Percentiles rank a stretch among this genome's conserved stretches.
These are phyloP conservation scores for Calosoma granatense DNA, from an alignment of 1,140 invertebrate species.

Conservation along the genomic window DNA sequence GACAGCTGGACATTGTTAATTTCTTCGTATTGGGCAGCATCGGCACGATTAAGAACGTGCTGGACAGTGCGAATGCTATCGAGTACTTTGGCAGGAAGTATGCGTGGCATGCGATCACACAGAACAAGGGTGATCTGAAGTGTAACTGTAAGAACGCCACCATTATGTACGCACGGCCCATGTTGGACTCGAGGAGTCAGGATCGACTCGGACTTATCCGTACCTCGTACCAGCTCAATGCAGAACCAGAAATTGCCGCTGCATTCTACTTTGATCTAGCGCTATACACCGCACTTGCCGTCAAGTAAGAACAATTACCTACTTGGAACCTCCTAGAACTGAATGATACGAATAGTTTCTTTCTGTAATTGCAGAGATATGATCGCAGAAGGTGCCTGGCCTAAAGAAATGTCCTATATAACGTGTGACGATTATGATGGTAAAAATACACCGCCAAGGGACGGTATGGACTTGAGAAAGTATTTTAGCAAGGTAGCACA, in stretches of 20 bases:
- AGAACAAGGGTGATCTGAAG: constrained; percentile 54
- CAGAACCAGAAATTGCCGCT: constrained; percentile 58
- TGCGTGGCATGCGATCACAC: constrained; percentile 54
- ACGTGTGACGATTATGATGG: constrained; percentile 66
- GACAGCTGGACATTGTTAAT: constrained; percentile 77
- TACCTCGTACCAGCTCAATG: constrained; percentile 55
- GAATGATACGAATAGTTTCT: neutral
- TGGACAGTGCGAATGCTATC: constrained; percentile 37
- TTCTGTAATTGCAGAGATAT: constrained; percentile 31
- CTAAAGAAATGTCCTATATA: constrained; percentile 52
- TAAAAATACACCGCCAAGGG: constrained; percentile 48
- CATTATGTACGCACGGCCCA: constrained; percentile 53
- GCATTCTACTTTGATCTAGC: constrained; percentile 82
- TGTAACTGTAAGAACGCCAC: constrained; percentile 59
- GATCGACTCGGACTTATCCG: constrained; percentile 54
- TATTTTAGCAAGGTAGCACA: constrained; percentile 35
- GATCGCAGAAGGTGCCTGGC: constrained; percentile 55
- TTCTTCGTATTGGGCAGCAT: constrained; percentile 71
- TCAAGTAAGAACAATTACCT: constrained; percentile 64
- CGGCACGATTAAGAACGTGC: constrained; percentile 54
- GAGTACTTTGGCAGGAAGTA: constrained; percentile 41
- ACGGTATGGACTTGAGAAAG: constrained; percentile 33
- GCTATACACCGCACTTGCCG: constrained; percentile 57
- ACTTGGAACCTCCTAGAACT: neutral
- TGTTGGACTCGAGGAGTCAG: constrained; percentile 45